Evolutionary conservation across 2,113 vertebrate genomes (phyloP).

Genomic region (Catharus bicknelli): DNA sequence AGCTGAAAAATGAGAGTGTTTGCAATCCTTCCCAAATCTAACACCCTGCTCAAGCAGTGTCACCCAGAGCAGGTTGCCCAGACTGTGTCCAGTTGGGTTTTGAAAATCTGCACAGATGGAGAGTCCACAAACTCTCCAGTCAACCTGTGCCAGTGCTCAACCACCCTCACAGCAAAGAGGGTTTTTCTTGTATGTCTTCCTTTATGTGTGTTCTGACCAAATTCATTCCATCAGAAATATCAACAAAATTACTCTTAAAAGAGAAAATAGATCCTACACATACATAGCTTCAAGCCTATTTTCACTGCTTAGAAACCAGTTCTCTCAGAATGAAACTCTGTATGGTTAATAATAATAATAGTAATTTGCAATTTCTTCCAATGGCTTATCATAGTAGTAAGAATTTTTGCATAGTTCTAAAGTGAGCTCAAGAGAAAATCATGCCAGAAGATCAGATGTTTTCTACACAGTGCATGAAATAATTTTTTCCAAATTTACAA

Average conservation of each 20-base stretch:
- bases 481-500: not conserved
- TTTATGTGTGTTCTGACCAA: not conserved
- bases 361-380: not conserved
- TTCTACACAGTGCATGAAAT: not conserved
- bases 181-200: not conserved
- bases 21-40: not conserved
- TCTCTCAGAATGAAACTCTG: not conserved
- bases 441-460: not conserved
- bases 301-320: not conserved
- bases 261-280: not conserved
- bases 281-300: not conserved
- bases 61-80: not conserved
- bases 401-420: not conserved
- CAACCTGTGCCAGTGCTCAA: not conserved
- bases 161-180: not conserved
- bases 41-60: not conserved
- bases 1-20: not conserved
- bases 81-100: not conserved
- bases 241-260: not conserved
- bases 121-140: not conserved
- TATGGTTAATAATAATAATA: not conserved
- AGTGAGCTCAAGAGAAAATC: not conserved
- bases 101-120: not conserved
- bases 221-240: not conserved
- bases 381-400: not conserved